Conservation (phyloP, 2,113 vertebrate species). For the Fregata magnificens region DNA sequence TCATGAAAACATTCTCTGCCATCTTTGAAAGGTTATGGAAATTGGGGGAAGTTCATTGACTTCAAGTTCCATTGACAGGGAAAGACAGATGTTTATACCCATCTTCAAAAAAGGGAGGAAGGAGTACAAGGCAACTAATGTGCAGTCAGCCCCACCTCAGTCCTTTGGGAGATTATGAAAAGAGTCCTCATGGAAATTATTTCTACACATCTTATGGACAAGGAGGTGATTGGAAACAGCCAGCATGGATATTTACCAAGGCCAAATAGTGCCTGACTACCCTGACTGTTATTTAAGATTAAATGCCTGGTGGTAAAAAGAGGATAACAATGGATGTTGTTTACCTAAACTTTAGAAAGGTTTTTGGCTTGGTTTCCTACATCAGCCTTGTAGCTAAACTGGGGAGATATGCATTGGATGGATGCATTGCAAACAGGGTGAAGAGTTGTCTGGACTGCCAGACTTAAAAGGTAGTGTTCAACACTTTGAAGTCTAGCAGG, state of each 20-base stretch:
- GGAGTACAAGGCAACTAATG: not conserved
- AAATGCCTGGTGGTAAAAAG: not conserved
- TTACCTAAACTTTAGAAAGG: not conserved
- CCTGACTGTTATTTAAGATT: not conserved
- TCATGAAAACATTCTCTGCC: not conserved
- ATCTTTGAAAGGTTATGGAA: not conserved
- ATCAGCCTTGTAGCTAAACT: not conserved
- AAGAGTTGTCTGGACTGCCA: not conserved
- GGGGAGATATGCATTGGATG: not conserved
- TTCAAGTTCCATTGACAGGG: not conserved
- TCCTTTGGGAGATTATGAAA: not conserved
- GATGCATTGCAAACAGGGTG: not conserved
- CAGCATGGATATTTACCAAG: not conserved
- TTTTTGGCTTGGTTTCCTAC: not conserved
- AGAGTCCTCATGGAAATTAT: not conserved
- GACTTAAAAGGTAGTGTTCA: not conserved
- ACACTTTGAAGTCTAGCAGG: not conserved
- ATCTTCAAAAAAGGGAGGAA: not conserved
- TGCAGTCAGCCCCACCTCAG: not conserved
- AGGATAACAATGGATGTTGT: not conserved
- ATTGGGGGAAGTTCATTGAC: not conserved
- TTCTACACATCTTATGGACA: not conserved
- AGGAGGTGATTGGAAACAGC: not conserved
- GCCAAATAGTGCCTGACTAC: not conserved
- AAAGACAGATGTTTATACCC: not conserved